Conservation (phyloP, 2,888 invertebrate genomes). For the Geotrupes spiniger region DNA sequence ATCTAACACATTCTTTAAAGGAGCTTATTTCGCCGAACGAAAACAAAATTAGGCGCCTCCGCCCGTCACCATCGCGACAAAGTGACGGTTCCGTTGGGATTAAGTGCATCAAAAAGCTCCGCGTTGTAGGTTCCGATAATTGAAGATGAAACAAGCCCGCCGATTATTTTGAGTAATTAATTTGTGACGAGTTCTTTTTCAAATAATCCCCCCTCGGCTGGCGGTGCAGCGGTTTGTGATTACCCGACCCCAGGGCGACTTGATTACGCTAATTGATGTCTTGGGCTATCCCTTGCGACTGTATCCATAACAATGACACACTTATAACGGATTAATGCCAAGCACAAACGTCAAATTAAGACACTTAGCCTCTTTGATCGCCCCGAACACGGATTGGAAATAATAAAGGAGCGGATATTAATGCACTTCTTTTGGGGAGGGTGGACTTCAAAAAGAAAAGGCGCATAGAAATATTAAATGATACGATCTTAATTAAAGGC, state of each 20-base stretch:
- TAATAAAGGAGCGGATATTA: neutral
- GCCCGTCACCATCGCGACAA: no score
- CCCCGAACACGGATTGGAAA: neutral
- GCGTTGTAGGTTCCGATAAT: no score
- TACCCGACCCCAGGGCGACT: constrained; percentile 11
- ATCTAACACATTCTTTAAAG: no score
- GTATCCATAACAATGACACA: constrained; percentile 13
- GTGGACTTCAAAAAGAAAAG: no score
- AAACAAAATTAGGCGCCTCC: no score
- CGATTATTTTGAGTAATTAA: constrained; percentile 15
- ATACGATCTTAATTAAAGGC: no score
- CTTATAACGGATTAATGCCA: constrained; percentile 7
- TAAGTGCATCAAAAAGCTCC: no score
- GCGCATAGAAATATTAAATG: no score
- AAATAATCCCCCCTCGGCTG: no score
- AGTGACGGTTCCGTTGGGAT: no score
- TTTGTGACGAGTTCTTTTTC: constrained; percentile 10
- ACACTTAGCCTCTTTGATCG: neutral
- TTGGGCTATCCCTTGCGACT: constrained; percentile 6
- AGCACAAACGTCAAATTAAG: constrained; percentile 1
- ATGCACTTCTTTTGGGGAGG: neutral
- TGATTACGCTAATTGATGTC: constrained; percentile 16
- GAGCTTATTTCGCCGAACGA: no score
- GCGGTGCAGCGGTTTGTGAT: constrained; percentile 2
- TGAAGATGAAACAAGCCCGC: no score